Evolutionary conservation across 1,140 invertebrate species (phyloP), one percentile per base, ranked within the genome.

Genomic region (Dreissena polymorpha): DNA sequence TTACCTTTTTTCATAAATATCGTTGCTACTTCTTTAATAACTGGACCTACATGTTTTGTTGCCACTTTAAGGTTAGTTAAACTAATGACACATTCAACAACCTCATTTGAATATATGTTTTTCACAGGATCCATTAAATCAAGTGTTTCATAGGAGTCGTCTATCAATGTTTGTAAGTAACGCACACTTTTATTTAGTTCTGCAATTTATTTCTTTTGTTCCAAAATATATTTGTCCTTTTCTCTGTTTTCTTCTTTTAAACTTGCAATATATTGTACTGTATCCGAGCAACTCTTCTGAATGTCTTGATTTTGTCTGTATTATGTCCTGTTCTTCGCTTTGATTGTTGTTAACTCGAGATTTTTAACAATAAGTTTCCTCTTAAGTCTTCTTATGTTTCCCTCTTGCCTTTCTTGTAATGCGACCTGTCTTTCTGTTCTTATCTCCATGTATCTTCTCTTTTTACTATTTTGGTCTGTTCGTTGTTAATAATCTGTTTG

Each of bases 11-110:
- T 76, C 5, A 55, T 60, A 49, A 55, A 64, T 1, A 76, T 18
- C 65, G 63, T 76, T 14, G 27, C 73, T 13, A 76, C 60, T 18
- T 76, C 73, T 76, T 76, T 76, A n/a, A n/a, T n/a, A n/a, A n/a
- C n/a, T n/a, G n/a, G n/a, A n/a, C n/a, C n/a, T n/a, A n/a, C n/a
- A n/a, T n/a, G n/a, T n/a, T n/a, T n/a, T n/a, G n/a, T n/a, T n/a
- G n/a, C n/a, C n/a, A n/a, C n/a, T n/a, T n/a, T n/a, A n/a, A n/a
- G n/a, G n/a, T n/a, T n/a, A n/a, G n/a, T n/a, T n/a, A n/a, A n/a
- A n/a, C n/a, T n/a, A n/a, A 23, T 65, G 18, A 39, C 73, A 65
- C 73, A 76, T 12, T 27, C 68, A 8, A 27, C 29, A 12, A 16
- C 12, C 8, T 8, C 12, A 70, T 39, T 39, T 14, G 18, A 16